Base-by-base conservation (phyloP, 2,797 vertebrate species). In the Diplodus sargus region DNA sequence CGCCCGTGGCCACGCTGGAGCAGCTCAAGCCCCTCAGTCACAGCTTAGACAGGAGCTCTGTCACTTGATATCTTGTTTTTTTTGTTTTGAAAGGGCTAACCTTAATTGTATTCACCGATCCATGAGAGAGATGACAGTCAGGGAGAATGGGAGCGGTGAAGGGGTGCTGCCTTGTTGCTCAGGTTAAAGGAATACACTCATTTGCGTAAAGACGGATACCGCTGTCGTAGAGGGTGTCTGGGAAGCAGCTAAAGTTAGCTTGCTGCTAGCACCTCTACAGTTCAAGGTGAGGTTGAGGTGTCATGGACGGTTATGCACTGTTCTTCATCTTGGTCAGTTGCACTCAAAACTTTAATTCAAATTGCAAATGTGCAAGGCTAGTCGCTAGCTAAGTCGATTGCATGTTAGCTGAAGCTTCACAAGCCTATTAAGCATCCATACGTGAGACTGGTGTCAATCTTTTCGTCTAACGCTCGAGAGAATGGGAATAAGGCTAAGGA, bases 61-160 rank as follows among this genome's bases (percentile, higher is more conserved):
- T 84, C 82, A 93, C 80, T 64, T 85, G 88, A 93, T 89, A 91
- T 66, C 51, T 74, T 9, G 71, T 52, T 73, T 39, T 39, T 39
- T 34, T 34, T 34, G 7, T 34, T 39, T 39, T 84, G 30, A 70
- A 82, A 87, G 65, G 78, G 61, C 74, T 78, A 78, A 79, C 61
- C 70, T 54, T 70, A 75, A 84, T 84, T 66, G 63, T 81, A 28
- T 74, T 77, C 10, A 4, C 22, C 53, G 66, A 81, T 57, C 56
- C 59, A 61, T 63, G 43, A 59, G 23, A 68, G 74, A 81, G 64
- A 58, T 51, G 59, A 75, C 58, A 23, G 67, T 83, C n/a, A 56
- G 10, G 10, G 47, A 66, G n/a, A 74, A 49, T 28, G 34, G n/a
- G 28, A 73, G 57, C 25, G 54, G 54, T 52, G 34, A 67, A 76